Evolutionary conservation across 2,888 invertebrate species (phyloP), one percentile per base, ranked within the genome.

Genomic region (Bombylius discolor): DNA sequence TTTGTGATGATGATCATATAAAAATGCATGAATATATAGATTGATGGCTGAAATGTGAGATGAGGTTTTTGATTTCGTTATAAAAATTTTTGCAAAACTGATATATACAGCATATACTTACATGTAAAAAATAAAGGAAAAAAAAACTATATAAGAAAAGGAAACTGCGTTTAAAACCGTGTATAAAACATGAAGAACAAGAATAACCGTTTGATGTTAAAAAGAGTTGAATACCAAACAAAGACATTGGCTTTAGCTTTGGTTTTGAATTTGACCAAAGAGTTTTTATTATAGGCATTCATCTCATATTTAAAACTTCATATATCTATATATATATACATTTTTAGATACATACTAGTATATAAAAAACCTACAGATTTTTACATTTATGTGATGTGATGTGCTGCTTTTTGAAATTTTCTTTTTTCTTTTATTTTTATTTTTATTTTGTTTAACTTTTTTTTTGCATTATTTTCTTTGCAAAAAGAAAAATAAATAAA

Each of bases 41-140:
- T 55, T 55, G 55, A 55, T 55, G 55, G 55, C 45, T 55, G 55
- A 55, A 55, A 55, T 55, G 55, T 42, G 39, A 42, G 39, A 42
- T 42, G 39, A 42, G 39, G 50, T 50, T 55, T 39, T 46, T 47
- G 55, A 55, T 55, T 55, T 55, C 55, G 55, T 55, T 50, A 55
- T 50, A 55, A 55, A 47, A 49, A 46, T 55, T 55, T 42, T 55
- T 50, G 50, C 23, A 23, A 23, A 23, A 2, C 23, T 23, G 1
- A 23, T 23, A 23, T 23, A 3, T 23, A 23, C 3, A 23, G 3
- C 3, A 23, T 23, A 3, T 23, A 23, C 23, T 1, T 42, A 8
- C 9, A 11, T 42, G 11, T 11, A 42, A 11, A 11, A 42, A 42
- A 5, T 11, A 11, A 42, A 42, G 1, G 39, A 11, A 42, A 42